Evolutionary conservation across 2,113 vertebrate genomes (phyloP).

Genomic region (Ahaetulla prasina): DNA sequence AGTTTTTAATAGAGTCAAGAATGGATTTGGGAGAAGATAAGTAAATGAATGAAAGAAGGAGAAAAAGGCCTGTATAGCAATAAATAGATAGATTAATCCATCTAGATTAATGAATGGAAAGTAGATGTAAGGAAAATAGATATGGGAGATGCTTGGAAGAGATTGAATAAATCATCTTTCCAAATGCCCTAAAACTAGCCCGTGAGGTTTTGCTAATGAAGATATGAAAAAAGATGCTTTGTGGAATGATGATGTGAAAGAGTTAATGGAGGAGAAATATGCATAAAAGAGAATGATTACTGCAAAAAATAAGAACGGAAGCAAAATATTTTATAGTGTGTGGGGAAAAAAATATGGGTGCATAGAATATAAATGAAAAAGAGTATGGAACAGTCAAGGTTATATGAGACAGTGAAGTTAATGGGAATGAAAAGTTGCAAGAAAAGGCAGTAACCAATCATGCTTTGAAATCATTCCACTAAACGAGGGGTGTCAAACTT

Average conservation of each 20-base stretch:
- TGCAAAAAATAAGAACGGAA: not conserved
- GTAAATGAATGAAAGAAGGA: not conserved
- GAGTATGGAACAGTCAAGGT: not conserved
- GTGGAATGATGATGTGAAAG: not conserved
- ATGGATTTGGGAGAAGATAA: not conserved
- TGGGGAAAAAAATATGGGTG: not conserved
- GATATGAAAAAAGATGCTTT: not conserved
- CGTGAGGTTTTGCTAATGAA: not conserved
- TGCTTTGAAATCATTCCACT: not conserved
- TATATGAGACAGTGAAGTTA: not conserved
- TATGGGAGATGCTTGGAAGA: not conserved
- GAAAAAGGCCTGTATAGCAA: not conserved
- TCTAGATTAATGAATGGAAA: not conserved
- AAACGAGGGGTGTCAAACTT: not conserved
- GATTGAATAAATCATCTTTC: not conserved
- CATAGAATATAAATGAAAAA: not conserved
- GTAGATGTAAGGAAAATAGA: not conserved
- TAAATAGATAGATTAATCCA: not conserved
- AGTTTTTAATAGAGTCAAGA: not conserved
- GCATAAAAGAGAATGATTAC: not conserved
- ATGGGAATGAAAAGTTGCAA: not conserved
- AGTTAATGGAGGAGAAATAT: not conserved
- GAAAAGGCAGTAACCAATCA: not conserved
- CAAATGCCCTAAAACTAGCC: not conserved
- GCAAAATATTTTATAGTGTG: not conserved